Evolutionary conservation across 2,113 vertebrate species (phyloP).

Genomic region (Crypturellus undulatus): DNA sequence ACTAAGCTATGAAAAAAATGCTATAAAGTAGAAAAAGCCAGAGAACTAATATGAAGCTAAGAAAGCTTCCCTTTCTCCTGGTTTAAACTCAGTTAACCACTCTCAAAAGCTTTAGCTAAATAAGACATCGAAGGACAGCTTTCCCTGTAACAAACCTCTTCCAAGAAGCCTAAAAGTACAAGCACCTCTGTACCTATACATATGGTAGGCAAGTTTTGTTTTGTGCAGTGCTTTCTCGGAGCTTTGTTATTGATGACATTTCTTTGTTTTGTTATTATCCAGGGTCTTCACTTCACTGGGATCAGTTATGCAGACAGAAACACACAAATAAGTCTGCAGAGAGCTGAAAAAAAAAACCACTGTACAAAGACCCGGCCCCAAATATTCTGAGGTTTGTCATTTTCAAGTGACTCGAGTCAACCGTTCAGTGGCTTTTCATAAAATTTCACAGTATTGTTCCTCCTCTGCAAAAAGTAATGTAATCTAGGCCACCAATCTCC

Average conservation of each 20-base stretch:
- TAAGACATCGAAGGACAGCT: background rate
- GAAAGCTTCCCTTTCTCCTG: background rate
- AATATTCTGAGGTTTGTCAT: background rate
- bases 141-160: background rate
- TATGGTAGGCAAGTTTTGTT: background rate
- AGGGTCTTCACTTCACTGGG: background rate
- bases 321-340: rapidly evolving
- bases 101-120: background rate
- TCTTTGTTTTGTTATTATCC: background rate
- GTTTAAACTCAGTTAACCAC: background rate
- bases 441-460: background rate
- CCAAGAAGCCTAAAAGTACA: background rate
- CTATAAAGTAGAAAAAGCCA: background rate
- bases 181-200: background rate
- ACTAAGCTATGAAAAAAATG: background rate
- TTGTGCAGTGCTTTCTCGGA: background rate
- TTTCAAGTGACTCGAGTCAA: rapidly evolving
- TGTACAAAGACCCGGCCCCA: background rate
- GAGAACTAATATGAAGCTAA: background rate
- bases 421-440: background rate
- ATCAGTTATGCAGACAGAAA: background rate
- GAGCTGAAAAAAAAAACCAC: background rate
- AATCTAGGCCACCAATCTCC: background rate
- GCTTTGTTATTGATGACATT: background rate
- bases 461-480: background rate